Evolutionary conservation across 2,113 vertebrate genomes (phyloP).

Genomic region (Lophochroa leadbeateri): DNA sequence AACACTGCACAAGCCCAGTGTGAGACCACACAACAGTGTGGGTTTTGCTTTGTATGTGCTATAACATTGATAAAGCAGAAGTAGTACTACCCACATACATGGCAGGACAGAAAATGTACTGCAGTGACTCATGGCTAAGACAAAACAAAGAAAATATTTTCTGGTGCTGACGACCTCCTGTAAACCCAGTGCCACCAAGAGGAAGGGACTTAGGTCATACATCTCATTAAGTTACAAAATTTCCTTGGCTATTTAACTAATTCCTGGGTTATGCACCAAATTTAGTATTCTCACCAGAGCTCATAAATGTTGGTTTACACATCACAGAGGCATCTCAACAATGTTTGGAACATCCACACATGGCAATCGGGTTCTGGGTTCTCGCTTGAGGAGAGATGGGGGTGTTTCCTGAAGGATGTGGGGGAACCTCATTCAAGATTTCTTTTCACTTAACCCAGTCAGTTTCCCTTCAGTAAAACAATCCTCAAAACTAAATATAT

Average conservation of each 20-base stretch:
- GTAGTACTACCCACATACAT: neutral
- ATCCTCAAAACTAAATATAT: slow-evolving; percentile 32
- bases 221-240: neutral
- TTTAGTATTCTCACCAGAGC: neutral
- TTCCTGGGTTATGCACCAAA: neutral
- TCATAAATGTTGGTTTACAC: fast-evolving
- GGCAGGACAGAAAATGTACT: neutral
- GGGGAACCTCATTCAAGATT: neutral
- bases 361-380: neutral
- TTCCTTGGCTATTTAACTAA: neutral
- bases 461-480: slow-evolving; percentile 10
- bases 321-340: neutral
- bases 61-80: neutral
- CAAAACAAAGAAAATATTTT: neutral
- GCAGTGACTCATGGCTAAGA: neutral
- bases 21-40: neutral
- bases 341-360: neutral
- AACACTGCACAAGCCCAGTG: neutral
- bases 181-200: neutral
- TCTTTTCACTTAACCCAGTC: neutral
- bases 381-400: slow-evolving; percentile 7
- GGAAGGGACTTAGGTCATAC: neutral
- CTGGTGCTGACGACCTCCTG: neutral
- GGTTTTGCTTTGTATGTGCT: neutral
- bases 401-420: neutral